Evolutionary conservation across 2,797 vertebrate genomes (phyloP).

Genomic region (Discoglossus pictus): DNA sequence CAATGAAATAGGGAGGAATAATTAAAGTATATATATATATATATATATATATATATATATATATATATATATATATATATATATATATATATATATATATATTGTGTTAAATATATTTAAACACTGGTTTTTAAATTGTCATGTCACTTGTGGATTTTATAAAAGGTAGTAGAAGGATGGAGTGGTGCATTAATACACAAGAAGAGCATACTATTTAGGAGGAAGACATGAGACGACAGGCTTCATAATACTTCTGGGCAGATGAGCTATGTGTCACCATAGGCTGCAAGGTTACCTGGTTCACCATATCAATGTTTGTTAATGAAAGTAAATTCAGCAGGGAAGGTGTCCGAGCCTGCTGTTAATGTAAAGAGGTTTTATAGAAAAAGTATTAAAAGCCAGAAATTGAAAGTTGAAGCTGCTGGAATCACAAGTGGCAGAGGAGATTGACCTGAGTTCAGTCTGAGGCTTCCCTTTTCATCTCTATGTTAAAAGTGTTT

Average conservation of each 20-base stretch:
- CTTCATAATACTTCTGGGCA: constrained; percentile 14
- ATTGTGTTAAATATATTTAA: too few species aligned
- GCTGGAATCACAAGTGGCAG: constrained; percentile 55
- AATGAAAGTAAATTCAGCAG: constrained; percentile 41
- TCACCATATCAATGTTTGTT: constrained; percentile 44
- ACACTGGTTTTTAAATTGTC: too few species aligned
- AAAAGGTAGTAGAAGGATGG: too few species aligned
- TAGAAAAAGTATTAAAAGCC: constrained; percentile 51
- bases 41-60: too few species aligned
- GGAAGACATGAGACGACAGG: background rate
- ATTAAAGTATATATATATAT: too few species aligned
- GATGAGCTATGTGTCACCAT: constrained; percentile 2
- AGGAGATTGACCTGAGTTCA: constrained; percentile 53
- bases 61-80: too few species aligned
- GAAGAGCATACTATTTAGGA: too few species aligned
- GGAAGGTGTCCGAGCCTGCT: constrained; percentile 19
- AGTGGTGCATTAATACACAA: too few species aligned
- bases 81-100: too few species aligned
- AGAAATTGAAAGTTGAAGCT: constrained; percentile 56
- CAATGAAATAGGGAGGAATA: too few species aligned
- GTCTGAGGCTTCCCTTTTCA: constrained; percentile 36
- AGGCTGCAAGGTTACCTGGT: constrained; percentile 28
- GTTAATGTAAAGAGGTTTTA: constrained; percentile 50
- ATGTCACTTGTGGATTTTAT: too few species aligned
- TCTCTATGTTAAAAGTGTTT: constrained; percentile 19